Evolutionary conservation across 2,888 invertebrate species (phyloP).

Genomic region (Clunio marinus): DNA sequence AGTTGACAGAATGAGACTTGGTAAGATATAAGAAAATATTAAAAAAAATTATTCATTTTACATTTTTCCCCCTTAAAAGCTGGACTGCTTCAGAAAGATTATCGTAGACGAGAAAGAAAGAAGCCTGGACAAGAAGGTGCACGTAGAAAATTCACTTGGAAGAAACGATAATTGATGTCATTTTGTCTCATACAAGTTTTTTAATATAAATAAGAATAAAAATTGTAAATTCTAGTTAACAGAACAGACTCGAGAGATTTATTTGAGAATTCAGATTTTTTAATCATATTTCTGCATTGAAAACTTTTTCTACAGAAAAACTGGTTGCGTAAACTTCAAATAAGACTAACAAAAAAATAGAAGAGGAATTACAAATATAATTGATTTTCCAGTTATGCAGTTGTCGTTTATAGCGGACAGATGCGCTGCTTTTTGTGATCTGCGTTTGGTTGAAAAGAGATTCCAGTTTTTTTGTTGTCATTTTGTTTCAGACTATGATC

Average conservation of each 20-base stretch:
- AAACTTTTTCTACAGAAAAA: neutral
- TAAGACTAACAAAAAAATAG: neutral
- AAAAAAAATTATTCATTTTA: neutral
- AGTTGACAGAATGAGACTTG: constrained; percentile 80
- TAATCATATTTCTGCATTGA: neutral
- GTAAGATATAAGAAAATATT: constrained; percentile 51
- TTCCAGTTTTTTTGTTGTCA: too few relatives aligned
- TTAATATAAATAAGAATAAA: neutral
- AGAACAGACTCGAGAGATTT: too few relatives aligned
- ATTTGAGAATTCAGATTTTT: too few relatives aligned
- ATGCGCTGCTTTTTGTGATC: too few relatives aligned
- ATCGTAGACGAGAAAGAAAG: constrained; percentile 76
- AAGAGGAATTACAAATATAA: neutral
- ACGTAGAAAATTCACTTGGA: constrained; percentile 88
- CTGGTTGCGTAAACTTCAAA: neutral
- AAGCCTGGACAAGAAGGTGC: constrained; percentile 90
- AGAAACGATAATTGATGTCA: constrained; percentile 82
- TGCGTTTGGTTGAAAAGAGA: too few relatives aligned
- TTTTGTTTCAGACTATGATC: too few relatives aligned
- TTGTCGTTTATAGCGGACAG: neutral
- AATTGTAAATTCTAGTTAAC: too few relatives aligned
- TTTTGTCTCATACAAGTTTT: neutral
- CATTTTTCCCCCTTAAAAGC: constrained; percentile 54
- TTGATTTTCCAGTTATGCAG: constrained; percentile 31
- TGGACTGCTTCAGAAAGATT: constrained; percentile 79